A percentile compares a stretch with the other conserved stretches of the same genome.
These are phyloP conservation scores for Stegophylla sp. DNA, from an alignment of 2,888 invertebrate genomes.

Conservation along the genomic window DNA sequence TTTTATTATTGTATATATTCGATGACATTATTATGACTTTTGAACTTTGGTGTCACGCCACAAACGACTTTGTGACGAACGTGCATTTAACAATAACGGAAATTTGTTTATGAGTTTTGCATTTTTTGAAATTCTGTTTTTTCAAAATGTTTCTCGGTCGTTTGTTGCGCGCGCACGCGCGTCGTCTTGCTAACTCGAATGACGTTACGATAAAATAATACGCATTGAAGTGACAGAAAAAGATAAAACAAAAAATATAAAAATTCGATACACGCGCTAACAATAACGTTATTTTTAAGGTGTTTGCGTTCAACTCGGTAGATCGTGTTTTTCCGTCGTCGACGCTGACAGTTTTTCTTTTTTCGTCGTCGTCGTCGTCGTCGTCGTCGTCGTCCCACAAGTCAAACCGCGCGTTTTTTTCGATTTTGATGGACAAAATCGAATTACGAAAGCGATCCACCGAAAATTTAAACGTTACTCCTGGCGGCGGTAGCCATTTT, in stretches of 20 bases:
- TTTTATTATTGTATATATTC: no score
- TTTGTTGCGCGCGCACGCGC: no score
- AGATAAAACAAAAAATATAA: neutral
- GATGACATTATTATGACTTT: no score
- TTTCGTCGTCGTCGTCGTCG: neutral
- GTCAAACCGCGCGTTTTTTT: neutral
- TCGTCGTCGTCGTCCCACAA: neutral
- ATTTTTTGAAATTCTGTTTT: no score
- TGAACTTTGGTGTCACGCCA: no score
- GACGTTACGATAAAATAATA: no score
- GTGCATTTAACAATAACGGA: no score
- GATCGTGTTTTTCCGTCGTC: neutral
- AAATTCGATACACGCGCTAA: neutral
- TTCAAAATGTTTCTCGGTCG: no score
- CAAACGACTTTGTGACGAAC: no score
- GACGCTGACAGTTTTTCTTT: constrained; percentile 4
- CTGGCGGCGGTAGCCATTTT: no score
- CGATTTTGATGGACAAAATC: constrained; percentile 31
- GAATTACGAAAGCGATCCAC: constrained; percentile 39
- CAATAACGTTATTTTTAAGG: neutral
- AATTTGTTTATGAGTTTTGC: no score
- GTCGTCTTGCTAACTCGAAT: no score
- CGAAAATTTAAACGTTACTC: constrained; percentile 10
- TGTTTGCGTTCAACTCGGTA: constrained; percentile 7
- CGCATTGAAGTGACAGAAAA: neutral